A percentile compares a stretch with the other conserved stretches of the same genome.
Evolutionary conservation across 2,113 vertebrate species (phyloP).

Genomic region (Ceyx margarethae): DNA sequence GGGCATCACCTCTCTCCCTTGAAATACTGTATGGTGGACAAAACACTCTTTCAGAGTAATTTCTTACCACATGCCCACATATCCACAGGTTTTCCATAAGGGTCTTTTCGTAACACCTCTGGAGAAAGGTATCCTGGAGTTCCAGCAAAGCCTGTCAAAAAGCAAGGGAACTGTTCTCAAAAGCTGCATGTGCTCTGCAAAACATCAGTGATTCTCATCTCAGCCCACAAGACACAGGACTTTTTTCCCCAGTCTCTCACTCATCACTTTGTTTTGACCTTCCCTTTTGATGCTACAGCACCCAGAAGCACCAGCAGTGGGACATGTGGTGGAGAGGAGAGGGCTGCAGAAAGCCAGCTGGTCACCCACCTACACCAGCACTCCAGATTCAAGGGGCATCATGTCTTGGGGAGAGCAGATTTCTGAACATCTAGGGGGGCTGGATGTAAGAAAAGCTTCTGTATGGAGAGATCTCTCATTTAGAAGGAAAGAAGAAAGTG

Average conservation of each 20-base stretch:
- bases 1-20: background rate
- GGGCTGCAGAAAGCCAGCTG: background rate
- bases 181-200: accelerated
- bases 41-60: background rate
- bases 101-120: slow-evolving; percentile 95
- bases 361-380: background rate
- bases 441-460: background rate
- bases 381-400: background rate
- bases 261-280: background rate
- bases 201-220: background rate
- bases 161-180: background rate
- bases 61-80: slow-evolving; percentile 98
- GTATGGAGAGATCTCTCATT: background rate
- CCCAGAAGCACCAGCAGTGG: background rate
- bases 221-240: background rate
- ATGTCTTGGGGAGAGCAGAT: background rate
- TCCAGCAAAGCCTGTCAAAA: slow-evolving; percentile 88
- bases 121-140: slow-evolving; percentile 97
- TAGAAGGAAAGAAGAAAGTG: background rate
- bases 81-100: slow-evolving; percentile 96
- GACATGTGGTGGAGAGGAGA: background rate
- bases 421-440: background rate
- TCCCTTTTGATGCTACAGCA: background rate
- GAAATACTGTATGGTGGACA: background rate
- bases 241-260: background rate